A percentile compares a stretch with the other conserved stretches of the same genome.
phyloP scores from a whole-genome alignment of 2,888 invertebrate genomes.

The Drosophila quasianomalipes region DNA sequence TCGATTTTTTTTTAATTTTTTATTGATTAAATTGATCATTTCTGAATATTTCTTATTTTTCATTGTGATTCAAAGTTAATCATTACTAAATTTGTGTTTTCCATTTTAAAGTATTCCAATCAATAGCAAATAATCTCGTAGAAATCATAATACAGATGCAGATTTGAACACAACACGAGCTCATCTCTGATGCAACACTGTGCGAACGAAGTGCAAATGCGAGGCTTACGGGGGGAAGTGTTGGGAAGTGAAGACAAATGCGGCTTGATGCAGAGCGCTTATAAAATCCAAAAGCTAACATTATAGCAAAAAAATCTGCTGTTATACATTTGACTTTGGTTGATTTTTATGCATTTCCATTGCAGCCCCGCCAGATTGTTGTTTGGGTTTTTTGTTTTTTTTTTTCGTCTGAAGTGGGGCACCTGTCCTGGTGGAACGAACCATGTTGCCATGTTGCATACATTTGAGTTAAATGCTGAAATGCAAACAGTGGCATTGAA shows the following conservation, averaged over 20 bases:
- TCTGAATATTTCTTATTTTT: neutral
- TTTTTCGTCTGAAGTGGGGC: neutral
- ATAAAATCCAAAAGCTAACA: conserved; percentile 73
- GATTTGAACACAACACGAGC: conserved; percentile 4
- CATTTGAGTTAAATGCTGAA: conserved; percentile 33
- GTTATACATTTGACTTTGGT: conserved; percentile 71
- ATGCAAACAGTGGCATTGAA: conserved; percentile 10
- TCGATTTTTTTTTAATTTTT: neutral
- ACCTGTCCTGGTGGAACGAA: conserved; percentile 22
- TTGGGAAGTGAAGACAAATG: conserved; percentile 47
- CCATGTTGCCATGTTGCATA: conserved; percentile 23
- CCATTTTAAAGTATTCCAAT: neutral
- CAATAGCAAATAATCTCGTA: neutral
- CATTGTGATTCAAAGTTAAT: neutral
- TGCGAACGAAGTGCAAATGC: neutral
- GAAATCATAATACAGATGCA: neutral
- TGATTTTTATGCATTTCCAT: conserved; percentile 64
- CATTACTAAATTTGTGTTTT: neutral
- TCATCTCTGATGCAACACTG: conserved; percentile 50
- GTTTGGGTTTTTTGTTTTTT: conserved; percentile 5
- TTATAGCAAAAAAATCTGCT: conserved; percentile 73
- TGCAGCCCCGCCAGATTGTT: conserved; percentile 19
- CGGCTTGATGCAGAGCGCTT: conserved; percentile 59
- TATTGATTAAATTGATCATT: neutral
- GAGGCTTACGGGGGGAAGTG: neutral